Evolutionary conservation across 2,113 vertebrate species (phyloP), one percentile per base, ranked within the genome.

Genomic region (Barbus barbus): DNA sequence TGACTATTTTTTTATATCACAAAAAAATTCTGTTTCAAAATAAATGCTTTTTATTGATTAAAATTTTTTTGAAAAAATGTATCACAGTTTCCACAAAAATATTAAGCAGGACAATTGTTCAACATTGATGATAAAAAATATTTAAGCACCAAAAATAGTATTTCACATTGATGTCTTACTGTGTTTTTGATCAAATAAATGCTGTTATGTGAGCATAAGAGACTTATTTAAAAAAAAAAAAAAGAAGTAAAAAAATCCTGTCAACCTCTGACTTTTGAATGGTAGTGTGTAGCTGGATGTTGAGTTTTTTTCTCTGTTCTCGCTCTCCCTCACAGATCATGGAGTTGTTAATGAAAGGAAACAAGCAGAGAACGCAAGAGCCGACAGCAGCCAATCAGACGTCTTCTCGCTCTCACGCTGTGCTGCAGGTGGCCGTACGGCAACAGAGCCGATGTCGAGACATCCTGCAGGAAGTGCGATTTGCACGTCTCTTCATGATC

Each of bases 311-410:
- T n/a, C n/a, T n/a, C n/a, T n/a, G n/a, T n/a, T n/a, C 18, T 53
- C 6, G 31, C 60, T 81, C n/a, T 28, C 22, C 28, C 1, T 33
- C n/a, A 16, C 90, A 98, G 97, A 94, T 97, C 86, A 97, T 97
- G 96, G 96, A 97, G 67, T 88, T 97, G 88, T 90, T 98, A 79
- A 92, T 95, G 90, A 97, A 92, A 85, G 97, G 97, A 26, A 98
- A 97, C 89, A 95, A 96, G 82, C 96, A 97, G 90, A 92, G 97
- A 72, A 97, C 94, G 0, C 97, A 98, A 92, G 97, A 98, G 91
- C 96, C 97, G 33, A 98, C 97, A 0, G 97, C 96, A 0, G 96
- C 97, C 93, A 98, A 98, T 87, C 93, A 89, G 93, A 96, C 95
- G 0, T 97, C 97, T 0, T 98, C 96, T 0, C 96, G 97, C 72